Evolutionary conservation across 2,888 invertebrate species (phyloP), one percentile per base, ranked within the genome.

Genomic region (Drosophila buzzatii): DNA sequence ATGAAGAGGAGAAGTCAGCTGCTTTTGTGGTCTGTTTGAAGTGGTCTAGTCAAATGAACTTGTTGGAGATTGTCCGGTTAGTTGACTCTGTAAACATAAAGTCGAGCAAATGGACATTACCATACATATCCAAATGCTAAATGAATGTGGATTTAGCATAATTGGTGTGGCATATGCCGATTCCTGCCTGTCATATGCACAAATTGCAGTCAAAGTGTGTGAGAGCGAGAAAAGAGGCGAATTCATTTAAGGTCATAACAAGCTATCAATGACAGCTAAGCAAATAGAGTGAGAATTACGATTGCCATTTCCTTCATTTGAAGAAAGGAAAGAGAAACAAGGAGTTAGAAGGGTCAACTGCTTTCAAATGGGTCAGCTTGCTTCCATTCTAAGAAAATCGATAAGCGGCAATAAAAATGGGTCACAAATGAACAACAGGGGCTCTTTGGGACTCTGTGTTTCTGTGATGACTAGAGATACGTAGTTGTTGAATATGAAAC

Each of bases 21-120:
- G 60, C 31, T 67, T 14, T 18, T 79, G 66, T 58, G 64, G 80
- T 59, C 23, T 52, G 45, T 52, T 79, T 79, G 63, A 77, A 58
- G 79, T 79, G 60, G 67, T 64, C 27, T 62, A 16, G 10, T 49
- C 10, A 67, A 79, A 71, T 80, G 55, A 76, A 67, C 61, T 64
- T 67, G 64, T 68, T 62, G 10, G 27, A 9, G 27, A 62, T 52
- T 65, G 52, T 65, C 66, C 61, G 33, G 55, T 60, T 63, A 52
- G 70, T 63, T 63, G 14, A 61, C 47, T 66, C 53, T 51, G 31
- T 16, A 51, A 61, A n/a, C 33, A 45, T 33, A 65, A 59, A 62
- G 44, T 37, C 10, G 12, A n/a, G 47, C 33, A 70, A 58, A 47
- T 47, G 35, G 27, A 31, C 41, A 41, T 27, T 27, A 27, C 27